Conservation (phyloP, 1,140 invertebrate genomes). For the Odontomachus brunneus region DNA sequence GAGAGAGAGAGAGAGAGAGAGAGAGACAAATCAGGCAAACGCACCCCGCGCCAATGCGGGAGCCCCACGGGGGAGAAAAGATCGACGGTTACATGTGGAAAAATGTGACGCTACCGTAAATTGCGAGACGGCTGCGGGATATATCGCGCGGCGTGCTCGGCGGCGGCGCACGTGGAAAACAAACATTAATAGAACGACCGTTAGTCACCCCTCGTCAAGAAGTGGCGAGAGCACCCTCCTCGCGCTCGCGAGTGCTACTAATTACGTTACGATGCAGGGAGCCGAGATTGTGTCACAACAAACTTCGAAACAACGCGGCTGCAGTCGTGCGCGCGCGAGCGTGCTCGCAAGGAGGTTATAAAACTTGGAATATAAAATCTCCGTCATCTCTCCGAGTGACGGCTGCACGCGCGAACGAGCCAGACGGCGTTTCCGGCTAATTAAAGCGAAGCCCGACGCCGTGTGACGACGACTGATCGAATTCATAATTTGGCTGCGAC, state of each 20-base stretch:
- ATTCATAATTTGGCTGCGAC: neutral
- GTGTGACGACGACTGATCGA: neutral
- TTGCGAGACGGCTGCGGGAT: slow-evolving; percentile 49
- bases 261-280: slow-evolving; percentile 67
- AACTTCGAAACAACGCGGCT: slow-evolving; percentile 49
- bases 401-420: neutral
- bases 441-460: slow-evolving; percentile 12
- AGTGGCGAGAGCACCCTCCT: slow-evolving; percentile 22
- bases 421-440: slow-evolving; percentile 18
- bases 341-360: slow-evolving; percentile 13
- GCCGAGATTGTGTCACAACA: slow-evolving; percentile 66
- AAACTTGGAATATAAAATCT: slow-evolving; percentile 56
- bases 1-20: no score
- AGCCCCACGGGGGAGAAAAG: slow-evolving; percentile 39
- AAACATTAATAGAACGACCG: slow-evolving; percentile 72
- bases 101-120: slow-evolving; percentile 63
- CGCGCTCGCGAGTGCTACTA: slow-evolving; percentile 54
- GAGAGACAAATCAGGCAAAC: no score
- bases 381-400: slow-evolving; percentile 43
- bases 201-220: slow-evolving; percentile 63
- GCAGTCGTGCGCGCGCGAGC: neutral
- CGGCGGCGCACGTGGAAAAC: slow-evolving; percentile 62
- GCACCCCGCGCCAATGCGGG: slow-evolving; percentile 13
- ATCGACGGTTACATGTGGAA: slow-evolving; percentile 67
- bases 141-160: slow-evolving; percentile 24